A percentile compares a stretch with the other conserved stretches of the same genome.
These are phyloP conservation scores for Cyanistes caeruleus DNA, from an alignment of 2,113 vertebrate species.

Conservation along the genomic window DNA sequence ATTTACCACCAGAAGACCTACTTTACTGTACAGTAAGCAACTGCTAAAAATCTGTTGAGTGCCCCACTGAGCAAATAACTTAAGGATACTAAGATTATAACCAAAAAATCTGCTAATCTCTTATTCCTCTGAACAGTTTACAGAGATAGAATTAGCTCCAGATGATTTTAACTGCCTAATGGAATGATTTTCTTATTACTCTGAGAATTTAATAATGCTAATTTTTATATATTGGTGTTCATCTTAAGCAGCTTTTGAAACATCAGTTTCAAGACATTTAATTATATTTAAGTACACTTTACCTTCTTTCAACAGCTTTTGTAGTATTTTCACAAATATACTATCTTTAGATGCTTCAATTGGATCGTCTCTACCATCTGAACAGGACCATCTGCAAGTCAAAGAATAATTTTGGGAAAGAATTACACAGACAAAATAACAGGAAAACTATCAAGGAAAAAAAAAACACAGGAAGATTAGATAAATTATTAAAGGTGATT, in stretches of 20 bases:
- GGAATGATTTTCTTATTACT: background rate
- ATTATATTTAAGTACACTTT: background rate
- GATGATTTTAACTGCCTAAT: background rate
- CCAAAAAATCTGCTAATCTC: background rate
- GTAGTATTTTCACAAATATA: conserved; percentile 92
- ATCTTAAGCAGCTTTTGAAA: background rate
- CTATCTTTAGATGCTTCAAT: conserved; percentile 93
- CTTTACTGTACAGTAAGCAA: background rate
- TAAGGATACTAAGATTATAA: background rate
- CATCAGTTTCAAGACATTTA: background rate
- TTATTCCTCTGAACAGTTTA: background rate
- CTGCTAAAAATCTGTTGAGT: background rate
- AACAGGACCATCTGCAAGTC: conserved; percentile 85
- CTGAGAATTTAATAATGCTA: background rate
- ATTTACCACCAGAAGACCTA: background rate
- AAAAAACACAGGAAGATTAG: background rate
- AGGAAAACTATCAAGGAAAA: background rate
- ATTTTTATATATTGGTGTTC: background rate
- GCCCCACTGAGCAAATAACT: background rate
- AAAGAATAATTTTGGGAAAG: background rate
- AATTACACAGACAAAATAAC: background rate
- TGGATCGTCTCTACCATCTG: conserved; percentile 89
- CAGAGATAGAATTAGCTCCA: background rate
- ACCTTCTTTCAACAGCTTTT: conserved; percentile 94
- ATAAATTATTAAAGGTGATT: background rate